Evolutionary conservation across 2,797 vertebrate species (phyloP).

Genomic region (Rhabdophis nuchalis): DNA sequence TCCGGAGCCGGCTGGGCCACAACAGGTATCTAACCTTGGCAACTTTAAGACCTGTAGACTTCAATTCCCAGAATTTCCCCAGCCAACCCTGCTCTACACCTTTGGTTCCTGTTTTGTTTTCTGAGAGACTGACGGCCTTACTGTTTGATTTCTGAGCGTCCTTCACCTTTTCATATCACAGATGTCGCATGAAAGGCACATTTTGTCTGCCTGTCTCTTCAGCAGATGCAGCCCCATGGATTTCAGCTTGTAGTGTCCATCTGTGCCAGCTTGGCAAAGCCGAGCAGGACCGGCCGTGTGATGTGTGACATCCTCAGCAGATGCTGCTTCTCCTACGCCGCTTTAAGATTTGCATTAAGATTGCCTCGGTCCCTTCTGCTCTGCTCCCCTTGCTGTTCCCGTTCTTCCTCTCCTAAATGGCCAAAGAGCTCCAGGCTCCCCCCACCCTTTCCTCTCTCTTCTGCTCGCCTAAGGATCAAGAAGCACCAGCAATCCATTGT

Average conservation of each 20-base stretch:
- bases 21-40: background rate
- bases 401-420: background rate
- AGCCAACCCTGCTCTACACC: background rate
- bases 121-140: background rate
- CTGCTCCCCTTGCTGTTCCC: background rate
- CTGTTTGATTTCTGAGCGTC: slow-evolving; percentile 8
- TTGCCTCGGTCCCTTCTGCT: background rate
- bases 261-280: slow-evolving; percentile 43
- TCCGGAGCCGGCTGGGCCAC: no score
- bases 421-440: background rate
- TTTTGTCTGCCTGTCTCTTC: slow-evolving; percentile 56
- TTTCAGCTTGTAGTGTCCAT: slow-evolving; percentile 34
- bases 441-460: background rate
- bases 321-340: slow-evolving; percentile 20
- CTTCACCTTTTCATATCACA: background rate
- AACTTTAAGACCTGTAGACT: background rate
- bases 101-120: background rate
- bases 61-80: background rate
- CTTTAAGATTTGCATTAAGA: background rate
- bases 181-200: slow-evolving; percentile 32
- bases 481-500: background rate
- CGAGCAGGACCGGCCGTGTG: slow-evolving; percentile 32
- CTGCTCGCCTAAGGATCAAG: background rate
- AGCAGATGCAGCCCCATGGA: slow-evolving; percentile 35
- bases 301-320: slow-evolving; percentile 27